phyloP scores from a whole-genome alignment of 1,140 invertebrate species.

The Neocloeon triangulifer region DNA sequence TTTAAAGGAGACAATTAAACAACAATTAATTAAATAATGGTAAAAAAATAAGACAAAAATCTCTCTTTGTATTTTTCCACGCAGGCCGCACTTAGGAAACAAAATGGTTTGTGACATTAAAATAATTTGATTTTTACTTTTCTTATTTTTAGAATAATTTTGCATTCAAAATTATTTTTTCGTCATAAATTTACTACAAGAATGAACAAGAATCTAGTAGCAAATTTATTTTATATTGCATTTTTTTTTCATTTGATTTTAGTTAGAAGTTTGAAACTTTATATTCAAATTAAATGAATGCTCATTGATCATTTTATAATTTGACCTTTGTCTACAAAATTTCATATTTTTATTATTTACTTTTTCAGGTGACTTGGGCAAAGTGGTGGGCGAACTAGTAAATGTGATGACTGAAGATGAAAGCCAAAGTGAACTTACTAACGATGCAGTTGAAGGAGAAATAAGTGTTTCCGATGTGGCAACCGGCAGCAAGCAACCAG shows the following conservation, averaged over 20 bases:
- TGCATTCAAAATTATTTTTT: not conserved
- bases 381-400: slow-evolving; percentile 64
- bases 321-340: slow-evolving; percentile 2
- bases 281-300: not conserved
- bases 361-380: slow-evolving; percentile 50
- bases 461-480: too few species aligned
- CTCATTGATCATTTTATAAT: not conserved
- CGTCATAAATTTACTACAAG: not conserved
- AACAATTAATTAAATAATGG: not conserved
- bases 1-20: not conserved
- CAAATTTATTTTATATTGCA: not conserved
- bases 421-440: too few species aligned
- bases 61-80: not conserved
- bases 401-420: slow-evolving; percentile 67
- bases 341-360: slow-evolving; percentile 8
- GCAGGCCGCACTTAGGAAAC: not conserved
- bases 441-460: too few species aligned
- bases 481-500: too few species aligned
- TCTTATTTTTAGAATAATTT: too few species aligned
- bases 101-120: not conserved
- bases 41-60: not conserved
- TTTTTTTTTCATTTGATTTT: not conserved
- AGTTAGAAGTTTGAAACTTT: too few species aligned
- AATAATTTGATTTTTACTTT: not conserved
- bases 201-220: not conserved